phyloP scores from a whole-genome alignment of 37 sponge, comb jelly and placozoan genomes.

The Geodia barretti region DNA sequence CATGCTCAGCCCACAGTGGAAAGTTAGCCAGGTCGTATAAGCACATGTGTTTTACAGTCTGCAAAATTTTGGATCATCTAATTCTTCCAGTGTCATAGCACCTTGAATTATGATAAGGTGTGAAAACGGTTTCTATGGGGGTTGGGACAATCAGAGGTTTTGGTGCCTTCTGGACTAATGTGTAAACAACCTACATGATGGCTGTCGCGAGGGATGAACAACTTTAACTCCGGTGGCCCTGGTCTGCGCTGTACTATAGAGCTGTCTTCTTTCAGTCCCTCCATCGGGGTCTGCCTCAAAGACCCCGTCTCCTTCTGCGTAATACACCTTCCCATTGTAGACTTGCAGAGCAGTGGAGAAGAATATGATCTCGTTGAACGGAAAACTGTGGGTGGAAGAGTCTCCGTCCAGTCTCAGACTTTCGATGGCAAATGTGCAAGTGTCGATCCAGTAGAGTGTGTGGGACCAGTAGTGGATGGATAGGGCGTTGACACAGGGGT shows the following conservation, averaged over 20 bases:
- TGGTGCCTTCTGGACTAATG: too few relatives aligned
- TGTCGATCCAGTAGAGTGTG: constrained; percentile 9
- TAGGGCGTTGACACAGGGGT: background rate
- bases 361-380: background rate
- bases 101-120: too few relatives aligned
- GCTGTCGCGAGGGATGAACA: constrained; percentile 1
- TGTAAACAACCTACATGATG: constrained; percentile 1
- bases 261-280: background rate
- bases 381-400: background rate
- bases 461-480: background rate
- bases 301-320: background rate
- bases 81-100: too few relatives aligned
- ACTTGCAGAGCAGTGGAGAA: background rate
- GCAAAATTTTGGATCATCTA: too few relatives aligned
- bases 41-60: too few relatives aligned
- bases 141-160: too few relatives aligned
- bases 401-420: background rate
- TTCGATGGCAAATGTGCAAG: background rate
- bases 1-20: too few relatives aligned
- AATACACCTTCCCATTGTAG: background rate
- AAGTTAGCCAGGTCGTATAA: too few relatives aligned
- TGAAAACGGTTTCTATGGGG: too few relatives aligned
- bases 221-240: background rate
- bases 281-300: background rate
- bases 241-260: background rate